A percentile compares a stretch with the other conserved stretches of the same genome.
Evolutionary conservation across 2,888 invertebrate species (phyloP).

Genomic region (Torymus auratus): DNA sequence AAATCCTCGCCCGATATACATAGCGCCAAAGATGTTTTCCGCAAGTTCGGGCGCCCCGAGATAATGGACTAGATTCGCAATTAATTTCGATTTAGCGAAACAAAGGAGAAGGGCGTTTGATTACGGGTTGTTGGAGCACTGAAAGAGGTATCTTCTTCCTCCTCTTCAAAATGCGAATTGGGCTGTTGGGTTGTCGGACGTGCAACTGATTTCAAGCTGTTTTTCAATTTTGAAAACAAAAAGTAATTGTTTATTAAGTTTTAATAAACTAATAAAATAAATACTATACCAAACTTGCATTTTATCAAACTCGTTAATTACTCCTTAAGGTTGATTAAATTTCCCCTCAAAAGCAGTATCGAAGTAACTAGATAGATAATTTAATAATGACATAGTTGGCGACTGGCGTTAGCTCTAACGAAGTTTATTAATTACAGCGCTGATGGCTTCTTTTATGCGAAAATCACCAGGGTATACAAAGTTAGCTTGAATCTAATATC

Average conservation of each 20-base stretch:
- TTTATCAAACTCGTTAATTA: neutral
- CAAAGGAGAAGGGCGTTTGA: slow-evolving; percentile 47
- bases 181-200: neutral
- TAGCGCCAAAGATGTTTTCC: slow-evolving; percentile 42
- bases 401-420: neutral
- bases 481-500: neutral
- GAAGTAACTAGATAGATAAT: neutral
- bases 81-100: slow-evolving; percentile 60
- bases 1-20: slow-evolving; percentile 30
- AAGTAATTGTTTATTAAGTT: too few relatives aligned
- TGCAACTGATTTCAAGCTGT: neutral
- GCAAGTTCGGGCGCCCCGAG: neutral
- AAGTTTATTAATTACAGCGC: neutral
- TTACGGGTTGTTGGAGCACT: slow-evolving; percentile 44
- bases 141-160: slow-evolving; percentile 47
- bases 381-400: neutral
- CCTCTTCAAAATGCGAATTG: slow-evolving; percentile 34
- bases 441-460: neutral
- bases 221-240: too few relatives aligned
- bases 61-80: slow-evolving; percentile 53
- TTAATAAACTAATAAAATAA: too few relatives aligned
- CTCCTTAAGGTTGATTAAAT: neutral
- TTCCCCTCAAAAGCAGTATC: neutral
- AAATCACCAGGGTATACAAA: too few relatives aligned
- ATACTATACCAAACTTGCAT: neutral